Evolutionary conservation across 2,113 vertebrate genomes (phyloP).

Genomic region (Podarcis muralis): DNA sequence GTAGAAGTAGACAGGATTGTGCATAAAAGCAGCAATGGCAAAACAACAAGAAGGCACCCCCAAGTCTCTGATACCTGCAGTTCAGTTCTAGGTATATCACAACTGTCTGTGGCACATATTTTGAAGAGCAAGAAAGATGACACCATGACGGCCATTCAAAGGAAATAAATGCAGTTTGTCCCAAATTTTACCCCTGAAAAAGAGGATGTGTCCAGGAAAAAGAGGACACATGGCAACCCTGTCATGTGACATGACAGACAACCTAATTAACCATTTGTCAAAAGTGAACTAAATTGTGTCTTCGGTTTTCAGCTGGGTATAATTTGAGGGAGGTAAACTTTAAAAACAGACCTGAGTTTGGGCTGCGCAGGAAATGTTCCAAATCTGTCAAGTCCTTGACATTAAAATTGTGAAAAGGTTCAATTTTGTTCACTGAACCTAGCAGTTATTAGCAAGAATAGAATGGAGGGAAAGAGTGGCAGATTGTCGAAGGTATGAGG

Average conservation of each 20-base stretch:
- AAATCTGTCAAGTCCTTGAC: not conserved
- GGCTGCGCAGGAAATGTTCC: not conserved
- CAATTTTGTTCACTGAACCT: not conserved
- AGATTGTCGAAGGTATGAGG: not conserved
- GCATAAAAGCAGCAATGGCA: not conserved
- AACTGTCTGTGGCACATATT: not conserved
- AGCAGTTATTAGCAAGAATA: not conserved
- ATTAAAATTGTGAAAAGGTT: not conserved
- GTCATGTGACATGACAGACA: not conserved
- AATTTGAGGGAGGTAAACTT: not conserved
- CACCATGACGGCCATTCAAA: no score
- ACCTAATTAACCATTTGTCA: conserved; percentile 3
- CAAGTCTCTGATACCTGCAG: not conserved
- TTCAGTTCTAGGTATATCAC: conserved; percentile 6
- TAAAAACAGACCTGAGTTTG: not conserved
- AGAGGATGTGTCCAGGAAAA: no score
- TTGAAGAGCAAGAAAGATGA: no score
- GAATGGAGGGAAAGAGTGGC: not conserved
- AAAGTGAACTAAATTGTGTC: not conserved
- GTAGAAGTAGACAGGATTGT: not conserved
- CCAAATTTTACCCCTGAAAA: no score
- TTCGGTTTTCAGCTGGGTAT: not conserved
- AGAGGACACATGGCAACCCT: no score
- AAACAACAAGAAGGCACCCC: not conserved
- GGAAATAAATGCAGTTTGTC: no score